These are phyloP conservation scores for Epizoanthus stellaris DNA, from an alignment of 92 coral and sea anemone species.

Conservation along the genomic window DNA sequence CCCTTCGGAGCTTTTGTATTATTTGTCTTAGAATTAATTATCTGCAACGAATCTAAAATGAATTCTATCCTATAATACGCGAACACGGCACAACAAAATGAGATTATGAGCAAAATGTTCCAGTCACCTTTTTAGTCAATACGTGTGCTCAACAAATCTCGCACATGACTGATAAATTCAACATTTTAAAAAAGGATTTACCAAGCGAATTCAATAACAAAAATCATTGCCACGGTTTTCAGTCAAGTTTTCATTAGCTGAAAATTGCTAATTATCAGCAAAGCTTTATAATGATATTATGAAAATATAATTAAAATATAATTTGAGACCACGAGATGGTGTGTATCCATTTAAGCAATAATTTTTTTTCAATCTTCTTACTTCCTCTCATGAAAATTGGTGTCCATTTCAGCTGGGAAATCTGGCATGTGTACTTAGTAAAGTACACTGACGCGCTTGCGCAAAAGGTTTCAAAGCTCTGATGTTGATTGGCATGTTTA, in stretches of 20 bases:
- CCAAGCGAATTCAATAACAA: not conserved
- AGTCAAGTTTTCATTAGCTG: not conserved
- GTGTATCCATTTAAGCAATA: not conserved
- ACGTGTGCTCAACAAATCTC: not conserved
- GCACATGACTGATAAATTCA: not conserved
- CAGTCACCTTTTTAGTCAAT: not conserved
- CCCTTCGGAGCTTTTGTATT: not conserved
- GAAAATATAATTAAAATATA: not conserved
- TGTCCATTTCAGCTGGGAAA: not conserved
- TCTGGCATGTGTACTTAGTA: not conserved
- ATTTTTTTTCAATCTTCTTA: not conserved
- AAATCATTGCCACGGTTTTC: not conserved
- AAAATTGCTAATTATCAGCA: not conserved
- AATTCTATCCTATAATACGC: not conserved
- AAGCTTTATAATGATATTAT: not conserved
- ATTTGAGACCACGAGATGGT: not conserved
- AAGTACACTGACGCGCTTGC: too few species aligned
- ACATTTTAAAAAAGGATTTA: not conserved
- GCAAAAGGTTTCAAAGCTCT: too few species aligned
- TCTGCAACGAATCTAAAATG: not conserved
- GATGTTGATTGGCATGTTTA: too few species aligned
- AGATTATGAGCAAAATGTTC: not conserved
- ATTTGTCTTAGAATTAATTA: not conserved
- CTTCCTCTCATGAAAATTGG: not conserved
- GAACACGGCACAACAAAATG: not conserved